These are phyloP conservation scores for Andricus quercusramuli DNA, from an alignment of 2,888 invertebrate species.

Conservation along the genomic window DNA sequence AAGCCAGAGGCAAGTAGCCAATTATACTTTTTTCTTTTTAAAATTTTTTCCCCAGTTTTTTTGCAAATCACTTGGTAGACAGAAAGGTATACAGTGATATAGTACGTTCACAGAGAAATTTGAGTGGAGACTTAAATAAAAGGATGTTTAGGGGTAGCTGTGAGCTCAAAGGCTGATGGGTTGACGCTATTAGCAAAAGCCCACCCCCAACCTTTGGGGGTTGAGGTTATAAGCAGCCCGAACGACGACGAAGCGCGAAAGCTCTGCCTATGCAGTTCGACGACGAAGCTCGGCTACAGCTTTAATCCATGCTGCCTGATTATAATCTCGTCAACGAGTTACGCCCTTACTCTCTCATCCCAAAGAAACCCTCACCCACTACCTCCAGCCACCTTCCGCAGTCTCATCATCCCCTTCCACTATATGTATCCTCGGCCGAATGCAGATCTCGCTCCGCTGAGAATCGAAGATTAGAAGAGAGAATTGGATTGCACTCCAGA, in stretches of 20 bases:
- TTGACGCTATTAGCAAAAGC: constrained; percentile 70
- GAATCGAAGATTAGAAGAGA: constrained; percentile 39
- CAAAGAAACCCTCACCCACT: constrained; percentile 16
- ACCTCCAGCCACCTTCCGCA: constrained; percentile 2
- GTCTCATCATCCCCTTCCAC: constrained; percentile 26
- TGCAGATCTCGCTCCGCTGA: constrained; percentile 34
- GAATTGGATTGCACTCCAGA: constrained; percentile 32
- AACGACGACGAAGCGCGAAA: constrained; percentile 56
- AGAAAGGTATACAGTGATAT: not conserved
- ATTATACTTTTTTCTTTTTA: not conserved
- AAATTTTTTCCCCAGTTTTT: not conserved
- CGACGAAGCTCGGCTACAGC: constrained; percentile 59
- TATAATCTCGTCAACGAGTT: constrained; percentile 78
- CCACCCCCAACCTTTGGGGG: constrained; percentile 44
- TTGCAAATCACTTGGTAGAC: not conserved
- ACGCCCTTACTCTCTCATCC: constrained; percentile 57
- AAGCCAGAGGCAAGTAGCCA: not conserved
- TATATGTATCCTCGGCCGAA: not conserved
- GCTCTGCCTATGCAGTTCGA: constrained; percentile 59
- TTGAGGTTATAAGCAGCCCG: constrained; percentile 56
- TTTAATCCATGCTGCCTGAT: constrained; percentile 75
- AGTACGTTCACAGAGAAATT: not conserved
- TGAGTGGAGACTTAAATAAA: constrained; percentile 66
- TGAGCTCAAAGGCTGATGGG: constrained; percentile 69
- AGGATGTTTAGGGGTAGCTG: constrained; percentile 67